Conservation (phyloP, 2,888 invertebrate species). For the Antheraea assamensis region DNA sequence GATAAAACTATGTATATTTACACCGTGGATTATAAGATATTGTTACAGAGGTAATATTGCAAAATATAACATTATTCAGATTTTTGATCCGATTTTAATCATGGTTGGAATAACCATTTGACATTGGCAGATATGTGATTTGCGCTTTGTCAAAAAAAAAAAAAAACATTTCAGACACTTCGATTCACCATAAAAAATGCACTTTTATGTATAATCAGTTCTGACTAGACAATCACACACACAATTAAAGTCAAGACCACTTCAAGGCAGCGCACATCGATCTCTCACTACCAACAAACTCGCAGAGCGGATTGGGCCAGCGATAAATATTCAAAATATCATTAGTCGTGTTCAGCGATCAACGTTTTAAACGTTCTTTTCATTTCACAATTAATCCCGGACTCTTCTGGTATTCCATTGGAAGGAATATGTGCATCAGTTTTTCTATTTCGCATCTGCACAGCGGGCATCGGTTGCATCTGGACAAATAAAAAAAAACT, state of each 20-base stretch:
- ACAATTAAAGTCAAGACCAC: constrained; percentile 21
- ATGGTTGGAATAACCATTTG: not conserved
- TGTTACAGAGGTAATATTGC: not conserved
- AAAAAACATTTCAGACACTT: not conserved
- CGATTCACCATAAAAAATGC: constrained; percentile 40
- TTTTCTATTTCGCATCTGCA: constrained; percentile 88
- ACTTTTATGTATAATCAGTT: constrained; percentile 47
- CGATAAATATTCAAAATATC: constrained; percentile 19
- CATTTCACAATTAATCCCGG: constrained; percentile 68
- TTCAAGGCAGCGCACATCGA: not conserved
- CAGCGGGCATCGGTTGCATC: constrained; percentile 88
- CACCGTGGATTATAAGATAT: not conserved
- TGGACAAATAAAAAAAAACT: constrained; percentile 41
- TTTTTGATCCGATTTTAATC: not conserved
- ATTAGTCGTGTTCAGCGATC: constrained; percentile 39
- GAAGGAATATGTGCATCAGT: constrained; percentile 87
- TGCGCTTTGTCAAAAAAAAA: not conserved
- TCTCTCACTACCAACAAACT: constrained; percentile 14
- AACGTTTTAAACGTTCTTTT: constrained; percentile 29
- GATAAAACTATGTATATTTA: not conserved
- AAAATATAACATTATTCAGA: not conserved
- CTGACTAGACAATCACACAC: constrained; percentile 73
- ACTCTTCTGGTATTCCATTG: constrained; percentile 79
- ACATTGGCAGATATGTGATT: not conserved
- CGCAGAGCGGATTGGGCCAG: constrained; percentile 9